These are phyloP conservation scores for Stegana nigrithorax DNA, from an alignment of 2,888 invertebrate species.

Conservation along the genomic window DNA sequence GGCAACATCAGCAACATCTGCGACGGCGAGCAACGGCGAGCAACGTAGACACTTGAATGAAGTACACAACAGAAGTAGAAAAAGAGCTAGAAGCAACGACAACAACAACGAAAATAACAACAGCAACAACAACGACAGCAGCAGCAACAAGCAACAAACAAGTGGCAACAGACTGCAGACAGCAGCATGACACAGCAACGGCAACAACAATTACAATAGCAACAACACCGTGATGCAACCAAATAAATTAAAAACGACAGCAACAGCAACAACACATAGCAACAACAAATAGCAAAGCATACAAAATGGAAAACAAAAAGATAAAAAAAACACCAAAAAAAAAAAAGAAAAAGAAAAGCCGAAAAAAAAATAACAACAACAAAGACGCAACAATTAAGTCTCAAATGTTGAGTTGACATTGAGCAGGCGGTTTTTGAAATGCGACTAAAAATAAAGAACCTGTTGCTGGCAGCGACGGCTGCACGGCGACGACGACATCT, in stretches of 20 bases:
- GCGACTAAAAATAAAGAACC: constrained; percentile 54
- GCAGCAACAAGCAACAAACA: constrained; percentile 39
- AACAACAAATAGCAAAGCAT: constrained; percentile 30
- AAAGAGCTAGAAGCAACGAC: constrained; percentile 34
- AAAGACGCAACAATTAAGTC: constrained; percentile 58
- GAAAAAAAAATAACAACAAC: constrained; percentile 32
- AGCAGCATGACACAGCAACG: constrained; percentile 23
- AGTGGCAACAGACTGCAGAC: background rate
- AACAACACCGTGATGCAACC: constrained; percentile 12
- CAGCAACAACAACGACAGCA: background rate
- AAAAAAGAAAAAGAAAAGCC: background rate
- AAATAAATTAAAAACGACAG: background rate
- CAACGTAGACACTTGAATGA: constrained; percentile 42
- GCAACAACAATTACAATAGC: constrained; percentile 24
- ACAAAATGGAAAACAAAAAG: background rate
- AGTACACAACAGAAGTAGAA: constrained; percentile 39
- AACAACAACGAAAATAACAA: background rate
- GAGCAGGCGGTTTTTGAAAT: constrained; percentile 59
- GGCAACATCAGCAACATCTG: background rate
- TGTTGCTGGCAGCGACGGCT: constrained; percentile 35
- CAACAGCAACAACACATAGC: constrained; percentile 44
- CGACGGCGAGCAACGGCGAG: background rate
- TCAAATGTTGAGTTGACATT: constrained; percentile 59
- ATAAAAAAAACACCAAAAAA: constrained; percentile 6
- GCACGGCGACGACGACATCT: background rate